Base-by-base conservation (phyloP, 2,113 vertebrate species). In the Prolemur simus region DNA sequence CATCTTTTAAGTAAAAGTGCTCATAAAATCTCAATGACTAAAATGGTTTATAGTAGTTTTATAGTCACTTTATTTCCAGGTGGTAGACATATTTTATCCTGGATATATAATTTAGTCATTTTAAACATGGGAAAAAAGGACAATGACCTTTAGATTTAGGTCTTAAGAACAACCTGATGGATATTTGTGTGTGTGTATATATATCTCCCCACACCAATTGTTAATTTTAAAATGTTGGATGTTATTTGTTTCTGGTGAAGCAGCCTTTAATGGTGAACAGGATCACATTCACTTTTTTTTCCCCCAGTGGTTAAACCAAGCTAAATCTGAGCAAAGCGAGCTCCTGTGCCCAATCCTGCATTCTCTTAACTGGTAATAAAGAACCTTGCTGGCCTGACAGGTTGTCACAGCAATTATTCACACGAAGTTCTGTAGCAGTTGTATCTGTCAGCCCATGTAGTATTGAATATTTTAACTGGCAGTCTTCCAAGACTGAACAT, bases 391-490 rank as follows among this genome's bases (percentile, higher is more conserved):
- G 78, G 74, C 92, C 82, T 97, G 97, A 96, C 93, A 89, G 87
- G 76, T 87, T 98, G 98, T 98, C 98, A 96, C 42, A 94, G 97
- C 89, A 97, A 88, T 98, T 98, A 98, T 97, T 98, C 98, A 98
- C 76, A 80, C 89, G 92, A 94, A 80, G 68, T 96, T 97, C 93
- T 98, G 68, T 54, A 97, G 95, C 93, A 68, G 95, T 97, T 98
- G 93, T 97, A 88, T 98, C 97, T 98, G 95, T 97, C 98, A 98
- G 34, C 94, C 98, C 82, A 15, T 97, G 89, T 96, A 95, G 76
- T 94, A 95, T 96, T 98, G 98, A 96, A 97, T 98, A 93, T 97
- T 98, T 98, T 96, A 98, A 56, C 95, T 98, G 98, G 98, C 98
- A 96, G 94, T 95, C 97, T 98, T 97, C 97, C 98, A 98, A 96